Evolutionary conservation across 1,140 invertebrate genomes (phyloP).

Genomic region (Diabrotica undecimpunctata): DNA sequence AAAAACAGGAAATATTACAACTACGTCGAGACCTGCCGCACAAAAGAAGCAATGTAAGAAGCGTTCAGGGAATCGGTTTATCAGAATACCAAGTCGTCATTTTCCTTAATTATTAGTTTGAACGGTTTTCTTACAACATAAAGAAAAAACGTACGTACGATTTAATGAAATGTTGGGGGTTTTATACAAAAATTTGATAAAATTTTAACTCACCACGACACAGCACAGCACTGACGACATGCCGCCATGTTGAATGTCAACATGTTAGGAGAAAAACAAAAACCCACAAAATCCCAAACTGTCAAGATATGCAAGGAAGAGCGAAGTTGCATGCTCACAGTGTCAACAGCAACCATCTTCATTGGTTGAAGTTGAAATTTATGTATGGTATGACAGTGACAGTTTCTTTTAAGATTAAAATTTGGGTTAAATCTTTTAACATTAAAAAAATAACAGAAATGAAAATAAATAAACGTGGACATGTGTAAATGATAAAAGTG

Average conservation of each 20-base stretch:
- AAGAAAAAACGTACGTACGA: conserved; percentile 34
- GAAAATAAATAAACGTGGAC: too few relatives aligned
- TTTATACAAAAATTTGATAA: conserved; percentile 36
- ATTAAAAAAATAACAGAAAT: too few relatives aligned
- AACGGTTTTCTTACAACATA: background rate
- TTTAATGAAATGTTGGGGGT: conserved; percentile 28
- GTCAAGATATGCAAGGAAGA: too few relatives aligned
- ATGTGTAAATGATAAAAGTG: too few relatives aligned
- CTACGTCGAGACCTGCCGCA: conserved; percentile 30
- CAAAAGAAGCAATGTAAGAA: conserved; percentile 34
- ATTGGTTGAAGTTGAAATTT: conserved; percentile 3
- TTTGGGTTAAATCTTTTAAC: background rate
- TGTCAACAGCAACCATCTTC: too few relatives aligned
- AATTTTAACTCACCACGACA: conserved; percentile 72
- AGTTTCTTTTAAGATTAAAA: conserved; percentile 1
- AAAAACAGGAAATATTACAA: background rate
- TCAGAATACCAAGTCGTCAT: background rate
- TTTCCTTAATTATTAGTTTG: background rate
- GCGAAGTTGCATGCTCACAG: conserved; percentile 22
- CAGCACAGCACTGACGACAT: conserved; percentile 92
- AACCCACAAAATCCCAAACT: conserved; percentile 5
- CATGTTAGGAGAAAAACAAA: conserved; percentile 46
- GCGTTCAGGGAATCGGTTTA: conserved; percentile 28
- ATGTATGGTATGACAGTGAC: conserved; percentile 6
- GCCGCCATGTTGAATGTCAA: conserved; percentile 85